Percentiles rank a stretch among this genome's conserved stretches.
Evolutionary conservation across 2,888 invertebrate species (phyloP).

Genomic region (Penaeus monodon): DNA sequence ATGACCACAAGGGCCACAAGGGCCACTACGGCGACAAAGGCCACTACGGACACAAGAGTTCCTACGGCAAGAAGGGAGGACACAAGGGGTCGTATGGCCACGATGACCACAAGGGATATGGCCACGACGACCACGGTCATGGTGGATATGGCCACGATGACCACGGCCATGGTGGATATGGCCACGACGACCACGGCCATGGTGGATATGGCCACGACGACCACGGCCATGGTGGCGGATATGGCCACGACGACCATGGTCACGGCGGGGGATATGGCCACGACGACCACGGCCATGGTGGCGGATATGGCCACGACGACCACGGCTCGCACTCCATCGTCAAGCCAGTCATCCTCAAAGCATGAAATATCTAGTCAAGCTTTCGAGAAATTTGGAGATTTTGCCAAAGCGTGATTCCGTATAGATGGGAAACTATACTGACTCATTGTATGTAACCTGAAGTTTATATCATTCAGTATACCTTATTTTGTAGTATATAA

Average conservation of each 20-base stretch:
- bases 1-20: conserved; percentile 49
- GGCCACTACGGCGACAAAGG: conserved; percentile 45
- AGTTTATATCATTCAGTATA: too few relatives aligned
- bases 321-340: conserved; percentile 8
- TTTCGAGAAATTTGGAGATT: too few relatives aligned
- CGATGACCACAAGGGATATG: too few relatives aligned
- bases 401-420: too few relatives aligned
- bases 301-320: background rate
- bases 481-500: too few relatives aligned
- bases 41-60: conserved; percentile 41
- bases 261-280: conserved; percentile 7
- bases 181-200: conserved; percentile 6
- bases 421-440: too few relatives aligned
- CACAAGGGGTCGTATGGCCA: conserved; percentile 27
- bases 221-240: background rate
- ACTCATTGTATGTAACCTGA: too few relatives aligned
- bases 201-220: conserved; percentile 1
- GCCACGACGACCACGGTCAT: background rate
- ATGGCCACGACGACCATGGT: conserved; percentile 15
- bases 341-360: background rate
- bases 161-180: background rate
- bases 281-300: background rate
- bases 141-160: conserved; percentile 17
- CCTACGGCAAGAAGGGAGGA: conserved; percentile 43
- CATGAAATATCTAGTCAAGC: too few relatives aligned